Conservation (phyloP, 2,888 invertebrate genomes). For the Torymus auratus region DNA sequence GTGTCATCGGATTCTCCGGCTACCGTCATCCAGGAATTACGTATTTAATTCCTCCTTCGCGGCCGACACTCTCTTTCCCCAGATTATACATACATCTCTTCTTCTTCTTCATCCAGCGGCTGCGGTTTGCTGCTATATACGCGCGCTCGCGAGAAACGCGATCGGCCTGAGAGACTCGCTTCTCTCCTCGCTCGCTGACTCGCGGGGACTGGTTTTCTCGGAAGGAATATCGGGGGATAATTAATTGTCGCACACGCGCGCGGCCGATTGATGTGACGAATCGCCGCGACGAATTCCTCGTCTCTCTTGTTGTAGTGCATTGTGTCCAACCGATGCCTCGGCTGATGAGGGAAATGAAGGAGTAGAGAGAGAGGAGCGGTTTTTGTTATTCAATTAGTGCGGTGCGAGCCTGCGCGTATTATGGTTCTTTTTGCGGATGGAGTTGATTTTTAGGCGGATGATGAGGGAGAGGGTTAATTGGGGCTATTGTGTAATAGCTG, state of each 20-base stretch:
- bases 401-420: too few relatives aligned
- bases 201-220: constrained; percentile 39
- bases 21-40: neutral
- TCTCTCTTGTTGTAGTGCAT: too few relatives aligned
- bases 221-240: constrained; percentile 37
- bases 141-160: constrained; percentile 67
- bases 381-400: too few relatives aligned
- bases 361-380: too few relatives aligned
- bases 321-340: too few relatives aligned
- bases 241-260: constrained; percentile 30
- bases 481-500: too few relatives aligned
- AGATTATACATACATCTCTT: constrained; percentile 28
- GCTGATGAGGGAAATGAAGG: too few relatives aligned
- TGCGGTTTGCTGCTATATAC: constrained; percentile 70
- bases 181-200: too few relatives aligned
- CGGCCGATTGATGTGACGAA: constrained; percentile 20
- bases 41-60: constrained; percentile 32
- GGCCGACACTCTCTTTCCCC: constrained; percentile 26
- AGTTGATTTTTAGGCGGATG: too few relatives aligned
- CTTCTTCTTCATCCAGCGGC: constrained; percentile 64
- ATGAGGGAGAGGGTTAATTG: too few relatives aligned
- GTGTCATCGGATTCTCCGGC: constrained; percentile 29
- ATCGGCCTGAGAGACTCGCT: constrained; percentile 74
- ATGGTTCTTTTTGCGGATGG: too few relatives aligned
- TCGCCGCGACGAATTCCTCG: constrained; percentile 22